These are phyloP conservation scores for Amphilophus citrinellus DNA, from an alignment of 2,113 vertebrate genomes.

Conservation along the genomic window DNA sequence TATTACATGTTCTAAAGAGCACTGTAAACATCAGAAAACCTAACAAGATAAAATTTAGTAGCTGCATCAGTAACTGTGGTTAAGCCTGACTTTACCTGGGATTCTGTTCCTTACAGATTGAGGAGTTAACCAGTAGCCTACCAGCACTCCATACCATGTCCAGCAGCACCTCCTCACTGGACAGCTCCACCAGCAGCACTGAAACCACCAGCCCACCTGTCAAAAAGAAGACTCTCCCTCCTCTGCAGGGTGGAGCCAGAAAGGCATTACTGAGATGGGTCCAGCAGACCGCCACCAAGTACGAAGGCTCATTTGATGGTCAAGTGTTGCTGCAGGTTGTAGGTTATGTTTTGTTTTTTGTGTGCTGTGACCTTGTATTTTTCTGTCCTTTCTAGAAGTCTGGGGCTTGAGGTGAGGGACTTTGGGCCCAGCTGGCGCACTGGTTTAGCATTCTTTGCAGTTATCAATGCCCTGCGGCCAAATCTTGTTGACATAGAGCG, in stretches of 20 bases:
- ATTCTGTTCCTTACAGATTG: conserved; percentile 84
- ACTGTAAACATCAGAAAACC: background rate
- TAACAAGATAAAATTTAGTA: background rate
- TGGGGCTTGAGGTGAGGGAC: conserved; percentile 93
- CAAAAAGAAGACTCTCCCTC: conserved; percentile 90
- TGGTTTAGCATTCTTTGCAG: conserved; percentile 92
- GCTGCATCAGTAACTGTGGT: background rate
- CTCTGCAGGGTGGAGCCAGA: conserved; percentile 90
- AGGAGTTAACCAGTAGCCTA: conserved; percentile 94
- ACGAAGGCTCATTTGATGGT: conserved; percentile 52
- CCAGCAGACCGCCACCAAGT: conserved; percentile 93
- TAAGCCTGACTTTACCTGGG: background rate
- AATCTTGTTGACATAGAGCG: conserved; percentile 92
- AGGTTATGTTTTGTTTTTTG: background rate
- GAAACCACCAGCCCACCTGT: conserved; percentile 92
- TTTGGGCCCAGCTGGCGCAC: conserved; percentile 96
- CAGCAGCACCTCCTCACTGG: conserved; percentile 91
- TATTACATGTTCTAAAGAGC: background rate
- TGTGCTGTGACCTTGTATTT: background rate
- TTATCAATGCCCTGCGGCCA: conserved; percentile 93
- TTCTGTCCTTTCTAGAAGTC: conserved; percentile 77
- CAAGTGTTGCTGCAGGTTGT: background rate
- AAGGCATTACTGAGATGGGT: conserved; percentile 96
- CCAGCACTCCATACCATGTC: conserved; percentile 88
- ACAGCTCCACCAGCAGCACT: conserved; percentile 88